Conservation (phyloP, 2,113 vertebrate species). For the Macaca nemestrina region DNA sequence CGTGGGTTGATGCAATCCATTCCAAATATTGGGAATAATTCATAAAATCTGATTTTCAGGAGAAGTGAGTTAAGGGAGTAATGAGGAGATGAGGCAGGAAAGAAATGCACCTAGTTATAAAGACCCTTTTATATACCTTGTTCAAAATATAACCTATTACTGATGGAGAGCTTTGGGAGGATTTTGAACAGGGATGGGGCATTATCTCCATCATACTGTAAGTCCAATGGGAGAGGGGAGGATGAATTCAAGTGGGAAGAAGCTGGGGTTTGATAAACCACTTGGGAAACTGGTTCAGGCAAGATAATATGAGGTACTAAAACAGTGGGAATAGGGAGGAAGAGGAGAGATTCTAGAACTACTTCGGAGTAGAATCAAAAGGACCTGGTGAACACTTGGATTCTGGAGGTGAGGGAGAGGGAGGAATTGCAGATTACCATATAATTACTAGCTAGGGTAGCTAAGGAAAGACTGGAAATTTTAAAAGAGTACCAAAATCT, state of each 20-base stretch:
- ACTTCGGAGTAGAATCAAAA: neutral
- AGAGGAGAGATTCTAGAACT: neutral
- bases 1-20: neutral
- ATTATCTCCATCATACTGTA: neutral
- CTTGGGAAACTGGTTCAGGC: slow-evolving; percentile 16
- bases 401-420: neutral
- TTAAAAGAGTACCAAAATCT: neutral
- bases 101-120: neutral
- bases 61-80: neutral
- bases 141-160: neutral
- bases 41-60: neutral
- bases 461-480: neutral
- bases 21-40: neutral
- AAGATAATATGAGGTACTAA: neutral
- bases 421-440: neutral
- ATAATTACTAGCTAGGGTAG: neutral
- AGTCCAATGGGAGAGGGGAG: neutral
- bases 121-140: neutral
- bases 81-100: neutral
- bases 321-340: neutral
- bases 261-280: neutral
- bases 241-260: neutral
- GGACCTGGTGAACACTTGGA: neutral
- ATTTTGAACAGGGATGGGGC: neutral
- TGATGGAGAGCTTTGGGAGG: neutral